Conservation (phyloP, 2,113 vertebrate genomes). For the Podiceps cristatus region DNA sequence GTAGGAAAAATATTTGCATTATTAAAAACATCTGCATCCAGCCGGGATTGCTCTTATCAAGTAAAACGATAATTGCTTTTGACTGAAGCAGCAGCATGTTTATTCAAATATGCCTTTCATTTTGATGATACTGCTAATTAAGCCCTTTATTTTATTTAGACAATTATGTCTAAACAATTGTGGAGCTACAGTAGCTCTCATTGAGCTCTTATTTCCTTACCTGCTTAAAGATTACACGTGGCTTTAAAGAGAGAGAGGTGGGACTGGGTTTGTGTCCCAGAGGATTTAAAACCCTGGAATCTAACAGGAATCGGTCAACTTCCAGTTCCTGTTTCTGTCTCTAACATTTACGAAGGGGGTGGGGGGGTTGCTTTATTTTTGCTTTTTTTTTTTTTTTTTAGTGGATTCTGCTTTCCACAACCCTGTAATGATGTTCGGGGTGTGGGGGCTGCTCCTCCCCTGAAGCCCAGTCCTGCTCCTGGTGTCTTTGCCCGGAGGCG, state of each 20-base stretch:
- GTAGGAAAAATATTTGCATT: constrained; percentile 35
- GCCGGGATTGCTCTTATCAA: constrained; percentile 57
- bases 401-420: background rate
- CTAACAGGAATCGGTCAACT: background rate
- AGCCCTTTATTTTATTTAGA: constrained; percentile 48
- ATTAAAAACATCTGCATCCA: constrained; percentile 71
- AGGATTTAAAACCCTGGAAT: background rate
- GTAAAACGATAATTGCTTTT: constrained; percentile 43
- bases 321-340: background rate
- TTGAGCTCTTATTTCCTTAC: background rate
- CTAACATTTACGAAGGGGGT: background rate
- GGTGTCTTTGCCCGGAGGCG: background rate
- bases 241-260: background rate
- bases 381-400: background rate
- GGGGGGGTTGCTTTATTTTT: background rate
- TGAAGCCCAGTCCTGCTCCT: background rate
- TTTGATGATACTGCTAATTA: constrained; percentile 45
- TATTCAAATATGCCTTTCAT: constrained; percentile 38
- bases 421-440: accelerated
- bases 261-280: background rate
- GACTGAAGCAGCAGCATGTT: constrained; percentile 50
- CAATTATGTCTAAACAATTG: constrained; percentile 42
- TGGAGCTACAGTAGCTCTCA: constrained; percentile 30
- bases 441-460: background rate
- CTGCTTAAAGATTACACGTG: background rate